Percentiles rank a stretch among this genome's conserved stretches.
Conservation (phyloP, 2,113 vertebrate species). For the Nyctereutes procyonoides region DNA sequence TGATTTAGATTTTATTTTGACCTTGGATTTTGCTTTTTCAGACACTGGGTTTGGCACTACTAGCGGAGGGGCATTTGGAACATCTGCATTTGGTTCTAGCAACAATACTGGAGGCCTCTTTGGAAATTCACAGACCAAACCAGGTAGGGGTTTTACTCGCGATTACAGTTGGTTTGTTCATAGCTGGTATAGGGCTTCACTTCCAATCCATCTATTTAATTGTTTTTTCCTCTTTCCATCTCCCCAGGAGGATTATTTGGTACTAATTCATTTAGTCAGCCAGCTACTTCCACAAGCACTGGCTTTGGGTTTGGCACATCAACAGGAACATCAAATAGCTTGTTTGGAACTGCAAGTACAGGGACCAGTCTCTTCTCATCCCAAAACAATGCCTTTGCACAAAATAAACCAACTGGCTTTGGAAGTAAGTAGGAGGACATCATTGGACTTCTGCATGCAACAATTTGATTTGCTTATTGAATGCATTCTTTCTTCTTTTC, state of each 20-base stretch:
- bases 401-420: conserved; percentile 94
- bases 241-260: conserved; percentile 95
- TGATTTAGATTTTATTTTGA: conserved; percentile 51
- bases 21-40: conserved; percentile 78
- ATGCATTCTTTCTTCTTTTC: conserved; percentile 11
- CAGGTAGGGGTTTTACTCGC: conserved; percentile 87
- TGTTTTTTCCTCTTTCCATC: not conserved
- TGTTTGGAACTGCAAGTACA: conserved; percentile 94
- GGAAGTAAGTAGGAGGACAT: conserved; percentile 89
- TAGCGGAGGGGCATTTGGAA: conserved; percentile 92
- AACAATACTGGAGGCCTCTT: conserved; percentile 94
- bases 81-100: conserved; percentile 94
- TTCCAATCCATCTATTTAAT: not conserved
- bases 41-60: conserved; percentile 93
- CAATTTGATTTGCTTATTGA: conserved; percentile 45
- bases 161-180: not conserved
- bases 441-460: not conserved
- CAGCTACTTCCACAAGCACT: conserved; percentile 94
- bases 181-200: not conserved
- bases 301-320: conserved; percentile 95
- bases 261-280: conserved; percentile 94
- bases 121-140: conserved; percentile 93
- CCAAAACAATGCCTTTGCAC: conserved; percentile 95
- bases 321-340: conserved; percentile 91
- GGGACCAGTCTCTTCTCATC: conserved; percentile 95